Percentiles rank a stretch among this genome's conserved stretches.
Conservation (phyloP, 2,888 invertebrate species). For the Troides aeacus region DNA sequence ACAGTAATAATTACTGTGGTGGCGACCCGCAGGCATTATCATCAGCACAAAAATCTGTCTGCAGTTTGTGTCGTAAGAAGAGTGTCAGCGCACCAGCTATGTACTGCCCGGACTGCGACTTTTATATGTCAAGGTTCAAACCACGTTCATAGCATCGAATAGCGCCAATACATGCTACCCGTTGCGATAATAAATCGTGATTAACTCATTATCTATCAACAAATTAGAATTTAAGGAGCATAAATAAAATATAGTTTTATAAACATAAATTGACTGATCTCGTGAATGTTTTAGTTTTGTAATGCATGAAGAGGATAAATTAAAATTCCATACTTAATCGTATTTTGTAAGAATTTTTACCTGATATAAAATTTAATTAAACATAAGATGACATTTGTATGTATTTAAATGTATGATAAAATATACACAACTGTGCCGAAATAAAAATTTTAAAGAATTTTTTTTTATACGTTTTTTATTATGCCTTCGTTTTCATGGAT, state of each 20-base stretch:
- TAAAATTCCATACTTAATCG: slow-evolving; percentile 32
- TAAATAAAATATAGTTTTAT: slow-evolving; percentile 26
- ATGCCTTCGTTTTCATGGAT: background rate
- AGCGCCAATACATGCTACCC: too few relatives aligned
- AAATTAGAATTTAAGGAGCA: slow-evolving; percentile 22
- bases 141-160: slow-evolving; percentile 75
- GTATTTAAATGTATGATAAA: slow-evolving; percentile 22
- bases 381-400: slow-evolving; percentile 31
- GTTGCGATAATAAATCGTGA: slow-evolving; percentile 5
- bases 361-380: slow-evolving; percentile 29
- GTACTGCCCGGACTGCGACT: slow-evolving; percentile 95
- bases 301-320: slow-evolving; percentile 34
- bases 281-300: slow-evolving; percentile 29
- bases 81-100: slow-evolving; percentile 87
- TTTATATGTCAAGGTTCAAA: slow-evolving; percentile 93
- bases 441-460: slow-evolving; percentile 18
- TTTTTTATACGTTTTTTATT: background rate
- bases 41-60: slow-evolving; percentile 81
- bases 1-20: slow-evolving; percentile 51
- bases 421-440: slow-evolving; percentile 21
- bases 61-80: slow-evolving; percentile 93
- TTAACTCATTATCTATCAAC: slow-evolving; percentile 16
- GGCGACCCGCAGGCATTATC: slow-evolving; percentile 51
- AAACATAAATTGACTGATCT: slow-evolving; percentile 31
- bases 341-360: slow-evolving; percentile 34